Base-by-base conservation (phyloP, 2,888 invertebrate genomes). In the Drosophila subsilvestris region DNA sequence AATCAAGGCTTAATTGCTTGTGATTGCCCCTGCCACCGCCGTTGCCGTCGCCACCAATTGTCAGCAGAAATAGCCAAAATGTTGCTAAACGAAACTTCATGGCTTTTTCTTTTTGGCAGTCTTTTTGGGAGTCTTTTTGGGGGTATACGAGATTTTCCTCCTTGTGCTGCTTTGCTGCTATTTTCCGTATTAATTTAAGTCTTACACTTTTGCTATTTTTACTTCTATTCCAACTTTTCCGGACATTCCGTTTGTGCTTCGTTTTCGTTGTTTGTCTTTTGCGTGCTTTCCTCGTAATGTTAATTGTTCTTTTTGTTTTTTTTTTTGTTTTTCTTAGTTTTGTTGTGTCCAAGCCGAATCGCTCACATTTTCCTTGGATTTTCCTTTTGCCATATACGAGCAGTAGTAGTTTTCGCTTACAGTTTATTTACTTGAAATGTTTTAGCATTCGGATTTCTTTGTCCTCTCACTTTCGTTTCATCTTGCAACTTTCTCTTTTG, bases 21-120 rank as follows among this genome's bases (percentile, higher is more conserved):
- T 86, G 87, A 76, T 85, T 74, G 73, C 76, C 80, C n/a, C 37
- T 7, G 37, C 14, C 7, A 37, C n/a, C 1, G 37, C 1, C 7
- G 14, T 14, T 14, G 73, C 89, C 1, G 37, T 7, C 2, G 14
- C 37, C 7, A 72, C 89, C 80, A 84, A 90, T 86, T 84, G 88
- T 89, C 90, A 90, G 78, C 80, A 88, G 79, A 79, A 91, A 80
- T 78, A 90, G 80, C 87, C 90, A 89, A 85, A 90, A 81, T 76
- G 87, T 73, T 76, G 86, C 75, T 80, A 83, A 80, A 67, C 80
- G 77, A 79, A 90, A 88, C 80, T 86, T 82, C 90, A 90, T 89
- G 77, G 77, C 82, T 80, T 42, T 51, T 48, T 18, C 14, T 10
- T 48, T 22, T 20, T 17, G 20, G 51, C 20, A 14, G 4, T 37